Evolutionary conservation across 2,888 invertebrate genomes (phyloP).

Genomic region (Eristalis tenax): DNA sequence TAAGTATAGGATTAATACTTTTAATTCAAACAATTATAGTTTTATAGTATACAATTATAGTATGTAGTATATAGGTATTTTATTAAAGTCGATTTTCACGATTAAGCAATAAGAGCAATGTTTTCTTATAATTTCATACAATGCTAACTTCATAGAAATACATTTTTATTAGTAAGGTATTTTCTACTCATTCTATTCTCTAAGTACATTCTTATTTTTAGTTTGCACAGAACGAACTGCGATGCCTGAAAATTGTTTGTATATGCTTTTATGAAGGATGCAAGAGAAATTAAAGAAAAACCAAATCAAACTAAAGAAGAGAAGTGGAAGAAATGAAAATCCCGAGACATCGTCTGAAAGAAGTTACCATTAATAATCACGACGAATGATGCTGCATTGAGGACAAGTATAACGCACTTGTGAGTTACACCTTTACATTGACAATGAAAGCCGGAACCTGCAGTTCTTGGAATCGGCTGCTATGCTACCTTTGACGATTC

Average conservation of each 20-base stretch:
- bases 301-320: constrained; percentile 1
- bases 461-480: constrained; percentile 28
- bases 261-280: neutral
- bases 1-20: no score
- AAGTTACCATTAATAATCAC: neutral
- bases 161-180: no score
- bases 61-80: no score
- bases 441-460: constrained; percentile 66
- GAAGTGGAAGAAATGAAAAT: neutral
- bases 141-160: no score
- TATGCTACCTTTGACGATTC: neutral
- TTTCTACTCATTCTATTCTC: no score
- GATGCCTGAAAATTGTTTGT: no score
- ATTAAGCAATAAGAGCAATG: no score
- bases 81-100: no score
- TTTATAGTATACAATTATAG: no score
- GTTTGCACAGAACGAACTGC: neutral
- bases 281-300: constrained; percentile 24
- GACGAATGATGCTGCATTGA: neutral
- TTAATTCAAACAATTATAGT: no score
- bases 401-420: constrained; percentile 35
- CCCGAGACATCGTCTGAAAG: neutral
- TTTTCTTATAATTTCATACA: no score
- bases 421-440: constrained; percentile 57
- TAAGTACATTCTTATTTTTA: no score